Percentiles rank a stretch among this genome's conserved stretches.
These are phyloP conservation scores for Porites lobata DNA, from an alignment of 92 coral and sea anemone species.

Conservation along the genomic window DNA sequence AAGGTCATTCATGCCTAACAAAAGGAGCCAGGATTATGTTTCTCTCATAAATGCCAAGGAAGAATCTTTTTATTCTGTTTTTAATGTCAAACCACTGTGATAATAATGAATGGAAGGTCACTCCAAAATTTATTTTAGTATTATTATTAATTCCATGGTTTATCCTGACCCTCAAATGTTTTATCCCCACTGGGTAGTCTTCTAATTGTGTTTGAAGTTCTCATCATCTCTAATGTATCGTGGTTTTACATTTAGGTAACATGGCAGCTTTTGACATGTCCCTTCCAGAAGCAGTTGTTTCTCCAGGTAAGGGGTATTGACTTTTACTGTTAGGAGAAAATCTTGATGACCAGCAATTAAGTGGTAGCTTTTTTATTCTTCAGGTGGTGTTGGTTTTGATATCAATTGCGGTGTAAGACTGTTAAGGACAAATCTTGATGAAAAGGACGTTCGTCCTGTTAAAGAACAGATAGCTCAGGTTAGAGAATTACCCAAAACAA, in stretches of 20 bases:
- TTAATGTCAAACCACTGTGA: too few species aligned
- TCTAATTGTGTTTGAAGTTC: too few species aligned
- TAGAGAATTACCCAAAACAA: background rate
- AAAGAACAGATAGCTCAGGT: constrained; percentile 97
- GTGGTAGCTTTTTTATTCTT: background rate
- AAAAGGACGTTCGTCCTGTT: constrained; percentile 94
- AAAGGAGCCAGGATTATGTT: too few species aligned
- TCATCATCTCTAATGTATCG: too few species aligned
- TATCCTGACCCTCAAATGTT: too few species aligned
- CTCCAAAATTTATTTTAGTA: too few species aligned
- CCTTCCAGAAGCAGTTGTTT: constrained; percentile 90
- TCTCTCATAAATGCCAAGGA: too few species aligned
- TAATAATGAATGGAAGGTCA: too few species aligned
- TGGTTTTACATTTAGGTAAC: constrained; percentile 71
- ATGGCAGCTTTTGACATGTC: constrained; percentile 99
- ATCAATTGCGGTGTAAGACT: constrained; percentile 98
- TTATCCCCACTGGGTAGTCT: too few species aligned
- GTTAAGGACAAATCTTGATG: constrained; percentile 93
- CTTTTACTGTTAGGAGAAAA: background rate
- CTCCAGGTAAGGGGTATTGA: constrained; percentile 79
- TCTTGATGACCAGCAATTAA: background rate
- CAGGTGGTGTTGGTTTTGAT: constrained; percentile 99
- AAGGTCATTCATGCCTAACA: too few species aligned
- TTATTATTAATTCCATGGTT: too few species aligned
- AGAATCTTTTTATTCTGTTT: too few species aligned